Conservation (phyloP, 2,888 invertebrate species). For the Asteroscopus sphinx region DNA sequence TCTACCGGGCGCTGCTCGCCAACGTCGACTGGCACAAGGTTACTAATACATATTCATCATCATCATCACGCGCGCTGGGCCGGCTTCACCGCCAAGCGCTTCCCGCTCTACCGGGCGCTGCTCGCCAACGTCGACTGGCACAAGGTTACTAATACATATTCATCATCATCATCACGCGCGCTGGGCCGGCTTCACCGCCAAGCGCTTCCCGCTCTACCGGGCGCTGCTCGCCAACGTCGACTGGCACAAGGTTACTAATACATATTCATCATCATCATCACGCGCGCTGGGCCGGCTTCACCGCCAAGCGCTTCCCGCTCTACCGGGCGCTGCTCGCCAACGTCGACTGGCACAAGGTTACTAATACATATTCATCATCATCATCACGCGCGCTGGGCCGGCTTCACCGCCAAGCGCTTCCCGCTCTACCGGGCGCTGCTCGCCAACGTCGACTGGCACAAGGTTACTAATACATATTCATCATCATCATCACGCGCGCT, state of each 20-base stretch:
- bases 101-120: constrained; percentile 96
- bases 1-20: constrained; percentile 93
- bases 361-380: too few relatives aligned
- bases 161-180: too few relatives aligned
- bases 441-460: too few relatives aligned
- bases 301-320: constrained; percentile 95
- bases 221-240: constrained; percentile 92
- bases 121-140: constrained; percentile 94
- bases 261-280: too few relatives aligned
- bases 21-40: constrained; percentile 95
- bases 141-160: too few relatives aligned
- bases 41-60: too few relatives aligned
- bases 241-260: too few relatives aligned
- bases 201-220: constrained; percentile 96
- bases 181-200: constrained; percentile 94
- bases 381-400: too few relatives aligned
- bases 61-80: constrained; percentile 97
- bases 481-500: too few relatives aligned
- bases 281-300: constrained; percentile 95
- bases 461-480: too few relatives aligned
- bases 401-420: too few relatives aligned
- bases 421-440: too few relatives aligned
- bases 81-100: constrained; percentile 93
- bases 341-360: constrained; percentile 95
- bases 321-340: constrained; percentile 93